Percentiles rank a stretch among this genome's conserved stretches.
phyloP scores from a whole-genome alignment of 2,888 invertebrate species.

The Yponomeuta sedellus region DNA sequence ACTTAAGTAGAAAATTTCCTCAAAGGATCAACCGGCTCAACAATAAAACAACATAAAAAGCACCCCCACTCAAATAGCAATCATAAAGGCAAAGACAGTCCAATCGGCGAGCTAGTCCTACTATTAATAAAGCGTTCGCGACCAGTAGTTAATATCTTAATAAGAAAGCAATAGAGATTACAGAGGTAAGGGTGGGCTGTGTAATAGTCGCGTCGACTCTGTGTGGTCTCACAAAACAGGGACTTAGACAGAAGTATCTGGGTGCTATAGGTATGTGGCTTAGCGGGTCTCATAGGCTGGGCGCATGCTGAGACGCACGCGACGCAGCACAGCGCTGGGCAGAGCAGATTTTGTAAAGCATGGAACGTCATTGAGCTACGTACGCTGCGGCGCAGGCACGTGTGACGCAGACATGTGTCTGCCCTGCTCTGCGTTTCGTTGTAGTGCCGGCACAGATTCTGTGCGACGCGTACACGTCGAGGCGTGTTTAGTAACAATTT shows the following conservation, averaged over 20 bases:
- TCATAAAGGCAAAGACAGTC: neutral
- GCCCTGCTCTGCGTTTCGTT: no score
- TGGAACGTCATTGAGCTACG: no score
- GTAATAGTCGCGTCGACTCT: slow-evolving; percentile 34
- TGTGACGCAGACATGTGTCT: no score
- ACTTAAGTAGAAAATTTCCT: neutral
- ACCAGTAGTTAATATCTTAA: slow-evolving; percentile 69
- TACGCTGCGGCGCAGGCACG: no score
- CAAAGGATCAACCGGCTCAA: neutral
- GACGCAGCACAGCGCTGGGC: no score
- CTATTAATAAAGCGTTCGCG: slow-evolving; percentile 58
- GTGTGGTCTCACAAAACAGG: slow-evolving; percentile 16
- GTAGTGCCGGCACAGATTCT: no score
- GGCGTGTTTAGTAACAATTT: no score
- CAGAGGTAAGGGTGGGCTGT: slow-evolving; percentile 48
- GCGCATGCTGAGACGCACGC: no score
- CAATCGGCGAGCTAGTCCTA: slow-evolving; percentile 20
- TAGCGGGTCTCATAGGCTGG: no score
- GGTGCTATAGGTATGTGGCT: no score
- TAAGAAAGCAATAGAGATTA: slow-evolving; percentile 69
- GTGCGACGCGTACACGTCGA: no score
- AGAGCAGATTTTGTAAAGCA: no score
- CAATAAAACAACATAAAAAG: neutral
- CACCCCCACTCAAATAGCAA: slow-evolving; percentile 9
- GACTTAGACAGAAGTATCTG: neutral